A percentile compares a stretch with the other conserved stretches of the same genome.
phyloP scores from a whole-genome alignment of 2,113 vertebrate genomes.

The Trematomus loennbergii region DNA sequence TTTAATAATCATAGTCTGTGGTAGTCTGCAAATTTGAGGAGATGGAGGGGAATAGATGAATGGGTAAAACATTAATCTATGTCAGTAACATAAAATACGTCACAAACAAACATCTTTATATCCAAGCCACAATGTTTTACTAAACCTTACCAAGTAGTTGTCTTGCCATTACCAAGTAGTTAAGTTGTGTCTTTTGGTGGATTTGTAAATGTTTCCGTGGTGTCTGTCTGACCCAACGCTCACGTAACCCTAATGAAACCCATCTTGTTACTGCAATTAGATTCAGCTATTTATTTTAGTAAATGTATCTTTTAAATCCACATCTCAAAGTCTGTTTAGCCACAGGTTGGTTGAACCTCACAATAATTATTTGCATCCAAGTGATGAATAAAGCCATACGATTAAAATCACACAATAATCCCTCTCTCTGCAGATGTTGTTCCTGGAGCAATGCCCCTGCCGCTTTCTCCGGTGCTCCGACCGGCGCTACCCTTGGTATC shows the following conservation, averaged over 20 bases:
- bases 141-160: no score
- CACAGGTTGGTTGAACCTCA: constrained; percentile 17
- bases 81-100: no score
- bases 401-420: constrained; percentile 24
- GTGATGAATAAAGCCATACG: neutral
- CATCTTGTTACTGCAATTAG: neutral
- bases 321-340: constrained; percentile 9
- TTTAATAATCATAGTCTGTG: no score
- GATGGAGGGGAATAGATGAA: no score
- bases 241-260: neutral
- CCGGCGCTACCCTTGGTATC: constrained; percentile 75
- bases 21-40: no score
- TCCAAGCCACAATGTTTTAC: no score
- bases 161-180: no score
- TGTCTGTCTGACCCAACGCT: neutral
- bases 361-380: constrained; percentile 20
- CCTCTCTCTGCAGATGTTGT: constrained; percentile 78
- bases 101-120: no score
- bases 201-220: neutral
- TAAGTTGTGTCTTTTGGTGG: neutral
- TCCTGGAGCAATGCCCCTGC: constrained; percentile 75
- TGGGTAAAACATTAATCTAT: no score
- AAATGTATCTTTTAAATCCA: neutral
- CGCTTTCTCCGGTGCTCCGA: constrained; percentile 73
- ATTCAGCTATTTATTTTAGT: no score